Base-by-base conservation (phyloP, 2,888 invertebrate genomes). In the Campaea margaritaria region DNA sequence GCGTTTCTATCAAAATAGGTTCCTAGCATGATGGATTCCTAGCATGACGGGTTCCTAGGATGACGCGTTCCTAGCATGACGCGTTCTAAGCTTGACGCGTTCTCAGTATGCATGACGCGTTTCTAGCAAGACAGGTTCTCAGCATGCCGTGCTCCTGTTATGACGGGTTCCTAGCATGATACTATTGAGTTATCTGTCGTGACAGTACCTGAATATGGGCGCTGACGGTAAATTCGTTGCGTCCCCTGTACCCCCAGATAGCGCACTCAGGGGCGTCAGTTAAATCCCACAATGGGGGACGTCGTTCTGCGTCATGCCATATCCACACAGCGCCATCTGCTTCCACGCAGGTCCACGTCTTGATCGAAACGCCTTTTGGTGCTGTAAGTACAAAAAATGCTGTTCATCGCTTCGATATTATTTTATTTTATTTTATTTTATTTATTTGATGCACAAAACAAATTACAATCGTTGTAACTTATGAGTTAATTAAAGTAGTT, bases 241-340 rank as follows among this genome's bases (percentile, higher is more conserved):
- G 87, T 0, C 97, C 98, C 27, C 96, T 93, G 75, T 94, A 96
- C 0, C 87, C 87, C 94, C 95, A 96, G 0, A 79, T 67, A 0
- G 93, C 93, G 11, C 96, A 88, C 68, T 95, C 92, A 0, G 92
- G 84, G 0, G 95, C 85, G 3, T 89, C 87, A 0, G 94, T 91
- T 0, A 96, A 89, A 11, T 82, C 76, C 97, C 97, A 98, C 31
- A 85, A 75, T 0, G 97, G 97, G 0, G 93, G 92, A 0, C 93
- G 84, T 0, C 89, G 91, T 70, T 97, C 97, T 0, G 95, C 95
- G 73, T 97, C 96, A 72, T 96, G 94, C 98, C 97, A 98, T 12
- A 97, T 86, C 86, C 96, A 97, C 8, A 98, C 94, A 11, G 95
- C 94, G 0, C 94, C 94, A 72, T 97, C 96, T 0, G 93, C 86